Evolutionary conservation across 1,140 invertebrate genomes (phyloP).

Genomic region (Cotesia glomerata): DNA sequence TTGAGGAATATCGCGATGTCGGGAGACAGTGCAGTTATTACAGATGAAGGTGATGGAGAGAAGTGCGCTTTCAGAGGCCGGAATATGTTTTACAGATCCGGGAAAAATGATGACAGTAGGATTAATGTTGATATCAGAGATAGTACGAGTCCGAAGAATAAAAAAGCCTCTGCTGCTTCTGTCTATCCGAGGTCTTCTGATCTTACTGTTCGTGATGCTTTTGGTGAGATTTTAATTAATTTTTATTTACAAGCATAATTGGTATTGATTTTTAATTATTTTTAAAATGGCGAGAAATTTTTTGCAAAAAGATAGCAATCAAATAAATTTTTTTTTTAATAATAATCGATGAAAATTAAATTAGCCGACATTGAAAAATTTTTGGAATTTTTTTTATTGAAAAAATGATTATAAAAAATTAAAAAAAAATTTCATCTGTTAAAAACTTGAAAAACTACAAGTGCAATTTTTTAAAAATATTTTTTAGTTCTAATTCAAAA

Average conservation of each 20-base stretch:
- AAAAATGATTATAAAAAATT: too few species aligned
- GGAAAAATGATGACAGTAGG: not conserved
- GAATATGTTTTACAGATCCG: constrained; percentile 38
- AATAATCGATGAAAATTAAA: too few species aligned
- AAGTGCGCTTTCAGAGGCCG: constrained; percentile 11
- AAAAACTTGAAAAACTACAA: too few species aligned
- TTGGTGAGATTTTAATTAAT: constrained; percentile 43
- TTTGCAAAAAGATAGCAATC: not conserved
- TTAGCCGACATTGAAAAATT: too few species aligned
- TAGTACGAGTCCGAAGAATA: constrained; percentile 34
- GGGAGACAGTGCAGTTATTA: not conserved
- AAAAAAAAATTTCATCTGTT: too few species aligned
- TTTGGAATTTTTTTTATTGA: too few species aligned
- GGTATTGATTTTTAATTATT: not conserved
- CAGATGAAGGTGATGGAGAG: constrained; percentile 17
- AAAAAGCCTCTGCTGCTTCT: constrained; percentile 42
- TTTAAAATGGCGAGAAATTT: not conserved
- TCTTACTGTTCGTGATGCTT: constrained; percentile 47
- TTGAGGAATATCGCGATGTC: constrained; percentile 11
- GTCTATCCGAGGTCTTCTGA: constrained; percentile 44
- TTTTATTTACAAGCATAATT: not conserved
- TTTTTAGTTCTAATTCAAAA: too few species aligned
- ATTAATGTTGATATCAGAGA: constrained; percentile 1
- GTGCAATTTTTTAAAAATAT: too few species aligned
- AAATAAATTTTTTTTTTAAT: too few species aligned